Conservation (phyloP, 2,797 vertebrate genomes). For the Tenualosa thibaudeaui region DNA sequence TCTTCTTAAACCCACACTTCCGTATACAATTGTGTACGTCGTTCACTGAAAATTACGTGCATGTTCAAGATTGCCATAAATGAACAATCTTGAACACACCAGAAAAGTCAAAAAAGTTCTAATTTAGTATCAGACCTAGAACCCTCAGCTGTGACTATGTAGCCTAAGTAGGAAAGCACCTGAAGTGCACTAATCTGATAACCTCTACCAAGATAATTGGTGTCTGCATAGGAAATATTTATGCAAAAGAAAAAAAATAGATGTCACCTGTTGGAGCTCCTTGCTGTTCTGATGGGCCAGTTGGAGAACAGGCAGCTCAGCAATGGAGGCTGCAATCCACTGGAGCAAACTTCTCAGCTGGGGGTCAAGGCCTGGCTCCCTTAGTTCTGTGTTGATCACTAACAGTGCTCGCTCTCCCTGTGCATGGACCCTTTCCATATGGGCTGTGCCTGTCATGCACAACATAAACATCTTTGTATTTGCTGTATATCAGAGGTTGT, state of each 20-base stretch:
- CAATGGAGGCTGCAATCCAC: constrained; percentile 90
- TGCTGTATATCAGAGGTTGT: background rate
- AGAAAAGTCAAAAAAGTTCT: too few relatives aligned
- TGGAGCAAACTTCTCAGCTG: constrained; percentile 88
- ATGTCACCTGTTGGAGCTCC: constrained; percentile 84
- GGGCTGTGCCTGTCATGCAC: constrained; percentile 72
- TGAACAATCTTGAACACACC: too few relatives aligned
- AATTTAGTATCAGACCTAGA: too few relatives aligned
- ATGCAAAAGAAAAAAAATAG: background rate
- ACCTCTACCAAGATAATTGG: too few relatives aligned
- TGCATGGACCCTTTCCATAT: constrained; percentile 67
- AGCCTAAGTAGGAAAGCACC: too few relatives aligned
- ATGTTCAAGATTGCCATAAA: too few relatives aligned
- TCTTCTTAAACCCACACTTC: too few relatives aligned
- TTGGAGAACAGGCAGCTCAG: constrained; percentile 80
- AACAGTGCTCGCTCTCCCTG: constrained; percentile 68
- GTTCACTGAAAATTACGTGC: too few relatives aligned
- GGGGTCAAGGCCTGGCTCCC: constrained; percentile 74
- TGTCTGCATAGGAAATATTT: background rate
- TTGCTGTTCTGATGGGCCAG: constrained; percentile 71
- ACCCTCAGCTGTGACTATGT: too few relatives aligned
- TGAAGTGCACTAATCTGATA: too few relatives aligned
- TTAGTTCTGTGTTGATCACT: constrained; percentile 80
- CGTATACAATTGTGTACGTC: too few relatives aligned
- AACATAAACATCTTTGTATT: constrained; percentile 11